These are phyloP conservation scores for Hylyphantes graminicola DNA, from an alignment of 1,140 invertebrate genomes.

Conservation along the genomic window DNA sequence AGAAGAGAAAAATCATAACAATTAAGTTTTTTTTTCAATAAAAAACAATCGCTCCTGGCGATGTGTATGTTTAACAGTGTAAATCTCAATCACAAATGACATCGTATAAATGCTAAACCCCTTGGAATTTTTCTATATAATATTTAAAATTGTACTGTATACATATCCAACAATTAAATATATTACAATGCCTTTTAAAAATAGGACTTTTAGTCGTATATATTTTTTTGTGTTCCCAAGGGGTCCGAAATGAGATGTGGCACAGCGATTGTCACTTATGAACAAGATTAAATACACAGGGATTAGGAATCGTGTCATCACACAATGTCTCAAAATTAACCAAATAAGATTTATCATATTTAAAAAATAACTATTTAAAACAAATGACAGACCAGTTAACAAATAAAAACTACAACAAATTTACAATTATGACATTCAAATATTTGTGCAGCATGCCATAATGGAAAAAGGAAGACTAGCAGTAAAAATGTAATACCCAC, in stretches of 20 bases:
- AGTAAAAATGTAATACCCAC: constrained; percentile 37
- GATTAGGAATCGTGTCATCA: not conserved
- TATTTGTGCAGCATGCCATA: constrained; percentile 51
- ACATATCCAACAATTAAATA: constrained; percentile 59
- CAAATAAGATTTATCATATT: constrained; percentile 17
- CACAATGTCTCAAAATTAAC: constrained; percentile 19
- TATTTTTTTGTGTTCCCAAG: constrained; percentile 50
- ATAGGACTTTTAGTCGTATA: constrained; percentile 50
- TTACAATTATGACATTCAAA: constrained; percentile 51
- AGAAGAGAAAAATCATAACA: too few species aligned
- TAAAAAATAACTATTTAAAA: constrained; percentile 24
- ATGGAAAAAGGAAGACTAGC: constrained; percentile 46
- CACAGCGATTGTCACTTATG: constrained; percentile 47
- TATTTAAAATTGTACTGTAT: constrained; percentile 60
- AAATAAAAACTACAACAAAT: constrained; percentile 42
- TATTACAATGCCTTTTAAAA: constrained; percentile 60
- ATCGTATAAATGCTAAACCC: constrained; percentile 56
- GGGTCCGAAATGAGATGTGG: constrained; percentile 27
- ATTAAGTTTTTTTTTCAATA: too few species aligned
- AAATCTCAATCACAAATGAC: constrained; percentile 53
- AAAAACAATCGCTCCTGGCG: not conserved
- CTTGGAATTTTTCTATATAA: constrained; percentile 52
- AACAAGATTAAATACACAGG: constrained; percentile 34
- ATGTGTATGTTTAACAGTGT: constrained; percentile 34
- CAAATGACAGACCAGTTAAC: constrained; percentile 32